phyloP scores from a whole-genome alignment of 2,888 invertebrate genomes.

The Melinopterus prodromus region DNA sequence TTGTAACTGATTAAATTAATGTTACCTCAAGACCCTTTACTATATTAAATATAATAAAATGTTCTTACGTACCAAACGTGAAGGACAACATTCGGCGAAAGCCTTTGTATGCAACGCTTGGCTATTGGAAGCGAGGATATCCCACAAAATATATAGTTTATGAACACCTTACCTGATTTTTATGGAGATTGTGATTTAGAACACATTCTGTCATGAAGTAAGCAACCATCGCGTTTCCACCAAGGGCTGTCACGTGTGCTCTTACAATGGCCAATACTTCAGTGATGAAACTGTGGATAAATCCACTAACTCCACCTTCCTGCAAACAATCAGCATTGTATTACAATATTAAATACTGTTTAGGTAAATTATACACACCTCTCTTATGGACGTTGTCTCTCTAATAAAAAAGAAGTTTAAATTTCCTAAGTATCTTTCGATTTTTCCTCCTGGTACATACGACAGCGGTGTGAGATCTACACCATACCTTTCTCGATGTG shows the following conservation, averaged over 20 bases:
- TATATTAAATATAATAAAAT: too few relatives aligned
- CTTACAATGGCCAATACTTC: constrained; percentile 93
- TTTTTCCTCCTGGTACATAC: constrained; percentile 78
- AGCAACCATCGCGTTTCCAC: constrained; percentile 95
- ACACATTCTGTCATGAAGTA: constrained; percentile 93
- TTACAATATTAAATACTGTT: not conserved
- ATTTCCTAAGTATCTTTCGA: constrained; percentile 87
- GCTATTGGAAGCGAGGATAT: too few relatives aligned
- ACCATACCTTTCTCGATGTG: constrained; percentile 65
- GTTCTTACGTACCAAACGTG: too few relatives aligned
- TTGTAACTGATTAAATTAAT: too few relatives aligned
- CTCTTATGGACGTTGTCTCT: constrained; percentile 91
- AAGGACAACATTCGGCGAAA: too few relatives aligned
- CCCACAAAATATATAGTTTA: too few relatives aligned
- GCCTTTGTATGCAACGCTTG: too few relatives aligned
- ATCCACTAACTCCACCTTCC: constrained; percentile 92
- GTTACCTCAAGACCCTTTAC: too few relatives aligned
- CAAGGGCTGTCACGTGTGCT: constrained; percentile 91
- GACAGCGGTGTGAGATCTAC: constrained; percentile 85
- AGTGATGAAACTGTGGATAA: constrained; percentile 92
- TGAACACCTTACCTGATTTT: constrained; percentile 82
- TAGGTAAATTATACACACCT: constrained; percentile 61
- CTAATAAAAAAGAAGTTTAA: constrained; percentile 94
- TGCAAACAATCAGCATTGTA: constrained; percentile 54
- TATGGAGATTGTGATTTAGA: constrained; percentile 91